These are phyloP conservation scores for Amphiprion percula DNA, from an alignment of 2,113 vertebrate genomes.

Conservation along the genomic window DNA sequence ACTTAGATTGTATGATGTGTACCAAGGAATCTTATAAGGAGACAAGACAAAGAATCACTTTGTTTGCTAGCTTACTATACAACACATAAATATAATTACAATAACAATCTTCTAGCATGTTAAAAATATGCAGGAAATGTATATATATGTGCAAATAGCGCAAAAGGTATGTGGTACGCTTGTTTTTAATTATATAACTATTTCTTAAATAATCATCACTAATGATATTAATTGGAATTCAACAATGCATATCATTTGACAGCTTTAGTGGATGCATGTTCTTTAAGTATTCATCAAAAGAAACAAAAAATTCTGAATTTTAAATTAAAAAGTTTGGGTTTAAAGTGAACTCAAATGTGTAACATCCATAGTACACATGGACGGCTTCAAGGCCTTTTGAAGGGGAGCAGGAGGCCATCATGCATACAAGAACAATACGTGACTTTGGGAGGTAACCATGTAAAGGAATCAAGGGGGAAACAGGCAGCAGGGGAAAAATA, in stretches of 20 bases:
- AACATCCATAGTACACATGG: slow-evolving; percentile 81
- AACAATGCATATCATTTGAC: slow-evolving; percentile 46
- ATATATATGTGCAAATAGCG: not conserved
- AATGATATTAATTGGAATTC: not conserved
- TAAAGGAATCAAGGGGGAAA: slow-evolving; percentile 46
- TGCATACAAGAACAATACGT: slow-evolving; percentile 87
- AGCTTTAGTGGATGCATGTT: slow-evolving; percentile 81
- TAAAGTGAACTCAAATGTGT: slow-evolving; percentile 40
- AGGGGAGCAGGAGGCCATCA: slow-evolving; percentile 80
- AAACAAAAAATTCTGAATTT: slow-evolving; percentile 1
- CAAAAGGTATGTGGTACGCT: not conserved
- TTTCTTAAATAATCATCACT: not conserved
- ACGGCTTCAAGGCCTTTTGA: slow-evolving; percentile 75
- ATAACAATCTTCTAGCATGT: not conserved
- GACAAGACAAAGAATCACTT: not conserved
- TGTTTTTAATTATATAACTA: not conserved
- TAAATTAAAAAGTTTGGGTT: not conserved
- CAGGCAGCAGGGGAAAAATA: slow-evolving; percentile 27
- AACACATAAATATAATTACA: accelerated
- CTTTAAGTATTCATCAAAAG: slow-evolving; percentile 50
- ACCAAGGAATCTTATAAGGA: not conserved
- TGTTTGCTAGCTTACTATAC: not conserved
- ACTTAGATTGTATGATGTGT: slow-evolving; percentile 1
- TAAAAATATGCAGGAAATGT: not conserved
- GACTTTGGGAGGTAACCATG: slow-evolving; percentile 81